phyloP scores from a whole-genome alignment of 2,888 invertebrate genomes.

The Nomada goodeniana region DNA sequence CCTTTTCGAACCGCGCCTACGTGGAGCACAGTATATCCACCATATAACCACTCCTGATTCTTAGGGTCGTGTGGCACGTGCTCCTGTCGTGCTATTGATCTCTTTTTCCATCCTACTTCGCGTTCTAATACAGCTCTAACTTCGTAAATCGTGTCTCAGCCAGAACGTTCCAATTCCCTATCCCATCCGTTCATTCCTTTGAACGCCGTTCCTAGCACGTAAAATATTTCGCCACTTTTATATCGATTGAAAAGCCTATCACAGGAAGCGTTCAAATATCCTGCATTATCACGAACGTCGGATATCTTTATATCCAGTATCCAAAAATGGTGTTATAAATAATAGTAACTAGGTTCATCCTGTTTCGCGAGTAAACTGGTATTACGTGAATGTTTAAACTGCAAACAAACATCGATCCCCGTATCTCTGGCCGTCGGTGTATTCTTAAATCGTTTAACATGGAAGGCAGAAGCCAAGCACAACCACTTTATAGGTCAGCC shows the following conservation, averaged over 20 bases:
- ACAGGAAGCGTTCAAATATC: no score
- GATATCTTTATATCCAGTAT: not conserved
- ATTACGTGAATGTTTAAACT: slow-evolving; percentile 36
- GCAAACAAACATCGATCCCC: slow-evolving; percentile 45
- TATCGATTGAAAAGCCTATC: not conserved
- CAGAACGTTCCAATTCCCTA: slow-evolving; percentile 10
- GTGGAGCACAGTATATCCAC: slow-evolving; percentile 7
- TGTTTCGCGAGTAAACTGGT: slow-evolving; percentile 8
- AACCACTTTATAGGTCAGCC: slow-evolving; percentile 56
- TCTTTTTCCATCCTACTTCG: slow-evolving; percentile 40
- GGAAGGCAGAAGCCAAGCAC: slow-evolving; percentile 36
- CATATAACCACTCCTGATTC: slow-evolving; percentile 25
- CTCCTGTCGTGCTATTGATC: slow-evolving; percentile 51
- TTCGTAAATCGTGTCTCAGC: slow-evolving; percentile 31
- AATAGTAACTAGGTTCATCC: not conserved
- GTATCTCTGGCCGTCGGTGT: slow-evolving; percentile 18
- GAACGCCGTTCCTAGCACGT: no score
- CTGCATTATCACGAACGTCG: not conserved
- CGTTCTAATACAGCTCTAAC: slow-evolving; percentile 31
- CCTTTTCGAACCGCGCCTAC: not conserved
- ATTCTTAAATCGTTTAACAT: slow-evolving; percentile 47
- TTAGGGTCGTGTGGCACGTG: slow-evolving; percentile 55
- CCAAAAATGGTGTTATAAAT: slow-evolving; percentile 3
- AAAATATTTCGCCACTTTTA: no score
- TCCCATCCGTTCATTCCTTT: slow-evolving; percentile 22